Conservation (phyloP, 2,888 invertebrate species). For the Aromia moschata region DNA sequence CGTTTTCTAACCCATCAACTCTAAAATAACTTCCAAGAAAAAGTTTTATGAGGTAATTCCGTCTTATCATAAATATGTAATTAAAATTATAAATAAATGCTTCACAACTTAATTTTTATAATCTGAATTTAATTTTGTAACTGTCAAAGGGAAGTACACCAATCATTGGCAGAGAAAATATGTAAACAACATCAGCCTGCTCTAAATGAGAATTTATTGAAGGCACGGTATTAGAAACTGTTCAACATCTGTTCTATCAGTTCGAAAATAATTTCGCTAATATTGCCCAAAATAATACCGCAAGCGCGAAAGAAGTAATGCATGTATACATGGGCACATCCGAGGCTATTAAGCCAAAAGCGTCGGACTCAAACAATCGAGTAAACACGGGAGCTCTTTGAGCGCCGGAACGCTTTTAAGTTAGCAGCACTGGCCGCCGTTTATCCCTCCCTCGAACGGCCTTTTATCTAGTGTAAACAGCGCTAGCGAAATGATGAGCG, state of each 20-base stretch:
- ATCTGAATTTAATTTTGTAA: no score
- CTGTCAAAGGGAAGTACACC: no score
- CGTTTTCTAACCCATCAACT: no score
- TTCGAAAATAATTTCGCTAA: slow-evolving; percentile 15
- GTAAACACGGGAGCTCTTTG: slow-evolving; percentile 40
- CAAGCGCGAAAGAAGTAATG: slow-evolving; percentile 20
- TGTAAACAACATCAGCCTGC: neutral
- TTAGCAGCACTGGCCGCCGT: slow-evolving; percentile 31
- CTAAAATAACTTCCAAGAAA: no score
- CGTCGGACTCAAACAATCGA: slow-evolving; percentile 31
- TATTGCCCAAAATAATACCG: slow-evolving; percentile 12
- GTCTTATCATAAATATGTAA: no score
- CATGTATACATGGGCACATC: slow-evolving; percentile 24
- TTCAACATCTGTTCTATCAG: neutral
- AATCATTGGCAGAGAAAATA: no score
- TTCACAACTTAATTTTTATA: no score
- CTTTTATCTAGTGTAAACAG: slow-evolving; percentile 56
- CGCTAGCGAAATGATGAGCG: slow-evolving; percentile 50
- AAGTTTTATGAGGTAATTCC: no score
- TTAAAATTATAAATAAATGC: no score
- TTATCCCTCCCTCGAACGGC: slow-evolving; percentile 41
- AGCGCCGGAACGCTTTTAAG: slow-evolving; percentile 36
- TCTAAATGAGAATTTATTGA: neutral
- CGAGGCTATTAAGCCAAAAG: slow-evolving; percentile 24
- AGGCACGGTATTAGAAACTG: no score